These are phyloP conservation scores for Lasioglossum malachurum DNA, from an alignment of 2,888 invertebrate species.

Conservation along the genomic window DNA sequence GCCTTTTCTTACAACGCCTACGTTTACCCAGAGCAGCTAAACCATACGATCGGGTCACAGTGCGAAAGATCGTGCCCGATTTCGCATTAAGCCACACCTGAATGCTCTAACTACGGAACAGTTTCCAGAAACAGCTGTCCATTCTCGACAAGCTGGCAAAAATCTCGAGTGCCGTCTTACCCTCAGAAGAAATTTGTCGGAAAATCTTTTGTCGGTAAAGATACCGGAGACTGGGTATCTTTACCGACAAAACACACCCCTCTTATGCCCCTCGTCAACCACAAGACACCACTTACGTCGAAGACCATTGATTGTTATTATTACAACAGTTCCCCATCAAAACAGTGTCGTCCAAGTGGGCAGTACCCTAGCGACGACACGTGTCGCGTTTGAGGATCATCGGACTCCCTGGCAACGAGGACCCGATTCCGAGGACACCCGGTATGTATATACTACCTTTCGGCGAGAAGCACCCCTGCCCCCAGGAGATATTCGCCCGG, in stretches of 20 bases:
- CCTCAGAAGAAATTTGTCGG: too few relatives aligned
- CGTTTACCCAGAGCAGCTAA: not conserved
- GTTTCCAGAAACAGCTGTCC: not conserved
- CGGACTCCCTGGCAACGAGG: not conserved
- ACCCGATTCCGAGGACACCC: not conserved
- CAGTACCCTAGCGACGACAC: not conserved
- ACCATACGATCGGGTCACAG: too few relatives aligned
- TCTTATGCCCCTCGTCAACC: not conserved
- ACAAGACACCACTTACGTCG: not conserved
- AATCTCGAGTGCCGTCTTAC: not conserved
- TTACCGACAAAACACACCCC: not conserved
- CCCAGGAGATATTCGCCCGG: constrained; percentile 31
- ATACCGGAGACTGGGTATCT: too few relatives aligned
- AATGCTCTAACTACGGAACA: not conserved
- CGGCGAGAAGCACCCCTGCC: not conserved
- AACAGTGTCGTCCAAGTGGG: not conserved
- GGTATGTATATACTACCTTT: not conserved
- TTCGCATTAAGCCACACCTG: not conserved
- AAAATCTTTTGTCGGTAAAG: too few relatives aligned
- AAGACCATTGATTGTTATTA: not conserved
- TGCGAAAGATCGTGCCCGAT: too few relatives aligned
- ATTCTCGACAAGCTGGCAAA: not conserved
- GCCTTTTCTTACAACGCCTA: not conserved
- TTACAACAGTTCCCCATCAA: not conserved
- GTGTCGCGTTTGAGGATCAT: not conserved